phyloP scores from a whole-genome alignment of 30 jellyfish, hydroid and myxozoan species.

The Pelagia noctiluca region DNA sequence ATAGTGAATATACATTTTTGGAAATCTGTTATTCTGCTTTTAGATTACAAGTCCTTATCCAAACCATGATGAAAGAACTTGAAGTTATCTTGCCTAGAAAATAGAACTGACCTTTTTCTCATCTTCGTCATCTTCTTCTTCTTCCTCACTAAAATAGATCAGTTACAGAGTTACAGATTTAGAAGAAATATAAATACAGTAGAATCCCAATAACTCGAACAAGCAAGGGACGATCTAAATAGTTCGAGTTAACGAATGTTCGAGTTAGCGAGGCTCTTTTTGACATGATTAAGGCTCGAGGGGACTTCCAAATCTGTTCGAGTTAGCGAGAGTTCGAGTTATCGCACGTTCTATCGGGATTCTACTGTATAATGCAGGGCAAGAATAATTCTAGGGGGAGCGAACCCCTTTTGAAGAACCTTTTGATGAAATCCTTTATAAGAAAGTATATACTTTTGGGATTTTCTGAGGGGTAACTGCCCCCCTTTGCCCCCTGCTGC shows the following conservation, averaged over 20 bases:
- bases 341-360: neutral
- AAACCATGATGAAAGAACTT: neutral
- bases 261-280: neutral
- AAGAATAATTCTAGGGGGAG: neutral
- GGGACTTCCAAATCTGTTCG: neutral
- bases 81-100: neutral
- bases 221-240: neutral
- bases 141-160: constrained; percentile 29
- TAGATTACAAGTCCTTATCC: neutral
- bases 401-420: neutral
- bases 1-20: neutral
- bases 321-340: neutral
- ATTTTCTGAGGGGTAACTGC: neutral
- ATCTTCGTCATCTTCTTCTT: constrained; percentile 46
- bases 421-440: neutral
- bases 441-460: neutral
- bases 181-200: too few relatives aligned
- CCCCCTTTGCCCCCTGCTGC: too few relatives aligned
- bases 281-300: neutral
- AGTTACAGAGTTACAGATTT: too few relatives aligned
- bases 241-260: neutral
- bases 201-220: too few relatives aligned
- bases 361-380: neutral
- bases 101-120: constrained; percentile 24
- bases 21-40: neutral